A percentile compares a stretch with the other conserved stretches of the same genome.
phyloP scores from a whole-genome alignment of 2,888 invertebrate species.

The Leptopilina myrica region DNA sequence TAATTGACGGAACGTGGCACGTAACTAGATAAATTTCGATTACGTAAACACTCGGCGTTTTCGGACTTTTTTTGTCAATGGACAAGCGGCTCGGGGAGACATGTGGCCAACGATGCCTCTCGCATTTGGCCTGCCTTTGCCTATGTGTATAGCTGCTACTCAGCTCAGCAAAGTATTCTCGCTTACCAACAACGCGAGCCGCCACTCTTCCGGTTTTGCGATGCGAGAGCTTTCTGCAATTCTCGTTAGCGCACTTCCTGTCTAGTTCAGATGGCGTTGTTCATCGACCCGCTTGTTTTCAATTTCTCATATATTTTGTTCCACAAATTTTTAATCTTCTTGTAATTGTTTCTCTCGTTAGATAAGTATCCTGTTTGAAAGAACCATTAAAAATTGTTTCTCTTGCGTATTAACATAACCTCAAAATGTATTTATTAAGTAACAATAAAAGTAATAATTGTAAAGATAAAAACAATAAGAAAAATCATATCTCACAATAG shows the following conservation, averaged over 20 bases:
- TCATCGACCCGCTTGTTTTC: not conserved
- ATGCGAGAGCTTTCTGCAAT: not conserved
- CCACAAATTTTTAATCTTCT: too few species aligned
- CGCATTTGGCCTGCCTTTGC: constrained; percentile 53
- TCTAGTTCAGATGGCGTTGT: not conserved
- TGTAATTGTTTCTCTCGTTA: not conserved
- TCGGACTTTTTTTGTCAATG: constrained; percentile 60
- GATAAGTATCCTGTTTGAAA: too few species aligned
- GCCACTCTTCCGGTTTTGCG: constrained; percentile 65
- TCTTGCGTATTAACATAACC: too few species aligned
- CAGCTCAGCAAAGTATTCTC: constrained; percentile 44
- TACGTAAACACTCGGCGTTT: constrained; percentile 73
- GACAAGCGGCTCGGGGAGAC: constrained; percentile 64
- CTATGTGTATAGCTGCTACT: too few species aligned
- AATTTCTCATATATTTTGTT: not conserved
- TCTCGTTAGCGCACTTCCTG: constrained; percentile 1
- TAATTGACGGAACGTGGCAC: constrained; percentile 1
- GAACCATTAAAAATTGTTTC: too few species aligned
- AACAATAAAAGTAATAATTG: too few species aligned
- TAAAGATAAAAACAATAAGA: too few species aligned
- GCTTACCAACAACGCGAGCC: constrained; percentile 53
- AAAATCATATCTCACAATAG: too few species aligned
- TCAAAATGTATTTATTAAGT: too few species aligned
- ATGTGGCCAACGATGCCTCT: constrained; percentile 70
- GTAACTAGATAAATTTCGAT: constrained; percentile 48